phyloP scores from a whole-genome alignment of 92 coral and sea anemone species.

The Meandrina meandrites region DNA sequence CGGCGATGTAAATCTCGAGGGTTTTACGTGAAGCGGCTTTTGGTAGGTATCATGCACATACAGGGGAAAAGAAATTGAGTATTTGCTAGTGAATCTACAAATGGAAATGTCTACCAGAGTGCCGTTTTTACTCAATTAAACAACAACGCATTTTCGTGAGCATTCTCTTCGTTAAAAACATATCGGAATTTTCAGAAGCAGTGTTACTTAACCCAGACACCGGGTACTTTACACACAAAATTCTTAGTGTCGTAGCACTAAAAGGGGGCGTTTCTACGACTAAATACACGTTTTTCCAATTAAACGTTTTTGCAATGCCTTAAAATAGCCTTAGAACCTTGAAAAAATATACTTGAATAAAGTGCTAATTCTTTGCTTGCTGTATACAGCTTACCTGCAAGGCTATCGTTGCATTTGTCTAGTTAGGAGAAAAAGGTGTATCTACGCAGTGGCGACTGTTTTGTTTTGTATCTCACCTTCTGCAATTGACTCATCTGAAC shows the following conservation, averaged over 20 bases:
- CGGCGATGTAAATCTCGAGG: conserved; percentile 42
- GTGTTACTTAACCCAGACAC: background rate
- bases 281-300: too few species aligned
- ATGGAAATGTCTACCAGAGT: background rate
- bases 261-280: background rate
- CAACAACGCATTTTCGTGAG: background rate
- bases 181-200: background rate
- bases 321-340: too few species aligned
- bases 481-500: conserved; percentile 34
- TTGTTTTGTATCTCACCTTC: conserved; percentile 22
- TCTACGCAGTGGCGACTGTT: background rate
- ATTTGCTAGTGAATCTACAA: background rate
- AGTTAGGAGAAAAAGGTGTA: background rate
- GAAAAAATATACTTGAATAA: too few species aligned
- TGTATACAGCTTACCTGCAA: too few species aligned
- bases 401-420: background rate
- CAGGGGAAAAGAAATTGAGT: conserved; percentile 19
- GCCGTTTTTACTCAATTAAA: background rate
- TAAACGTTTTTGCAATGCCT: too few species aligned
- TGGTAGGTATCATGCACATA: conserved; percentile 42
- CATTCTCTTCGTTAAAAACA: background rate
- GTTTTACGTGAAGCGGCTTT: conserved; percentile 40
- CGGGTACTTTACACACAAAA: too few species aligned
- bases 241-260: too few species aligned
- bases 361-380: too few species aligned